Percentiles rank a stretch among this genome's conserved stretches.
phyloP scores from a whole-genome alignment of 2,888 invertebrate genomes.

The Patella pellucida region DNA sequence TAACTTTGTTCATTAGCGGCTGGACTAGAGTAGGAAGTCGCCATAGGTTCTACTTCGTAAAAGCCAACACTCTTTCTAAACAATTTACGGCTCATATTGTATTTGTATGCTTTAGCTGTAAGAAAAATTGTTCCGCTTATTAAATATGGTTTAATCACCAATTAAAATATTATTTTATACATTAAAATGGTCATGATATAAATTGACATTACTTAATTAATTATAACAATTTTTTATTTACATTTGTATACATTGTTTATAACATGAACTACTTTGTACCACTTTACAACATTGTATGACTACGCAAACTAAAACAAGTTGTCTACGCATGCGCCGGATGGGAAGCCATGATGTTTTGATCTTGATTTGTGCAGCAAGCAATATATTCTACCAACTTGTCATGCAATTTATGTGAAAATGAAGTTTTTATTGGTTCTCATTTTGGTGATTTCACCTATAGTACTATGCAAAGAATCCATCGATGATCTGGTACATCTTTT shows the following conservation, averaged over 20 bases:
- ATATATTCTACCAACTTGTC: background rate
- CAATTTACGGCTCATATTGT: conserved; percentile 40
- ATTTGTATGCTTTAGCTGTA: conserved; percentile 20
- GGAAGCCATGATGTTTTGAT: conserved; percentile 6
- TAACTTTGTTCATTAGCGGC: conserved; percentile 20
- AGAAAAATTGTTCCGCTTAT: conserved; percentile 26
- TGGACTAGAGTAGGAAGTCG: conserved; percentile 46
- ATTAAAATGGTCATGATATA: no score
- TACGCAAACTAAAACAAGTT: background rate
- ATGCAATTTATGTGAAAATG: conserved; percentile 9
- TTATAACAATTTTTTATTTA: background rate
- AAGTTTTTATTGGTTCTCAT: conserved; percentile 12
- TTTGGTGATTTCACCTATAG: conserved; percentile 3
- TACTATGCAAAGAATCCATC: conserved; percentile 6
- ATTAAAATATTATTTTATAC: no score
- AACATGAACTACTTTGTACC: background rate
- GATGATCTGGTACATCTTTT: conserved; percentile 35
- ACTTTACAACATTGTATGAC: background rate
- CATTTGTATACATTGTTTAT: background rate
- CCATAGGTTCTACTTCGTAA: conserved; percentile 51
- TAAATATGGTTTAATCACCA: background rate
- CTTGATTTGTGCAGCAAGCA: background rate
- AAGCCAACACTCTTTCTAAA: conserved; percentile 55
- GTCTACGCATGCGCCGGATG: background rate
- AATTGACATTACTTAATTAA: background rate